Base-by-base conservation (phyloP, 1,140 invertebrate species). In the Potamilus streckersoni region DNA sequence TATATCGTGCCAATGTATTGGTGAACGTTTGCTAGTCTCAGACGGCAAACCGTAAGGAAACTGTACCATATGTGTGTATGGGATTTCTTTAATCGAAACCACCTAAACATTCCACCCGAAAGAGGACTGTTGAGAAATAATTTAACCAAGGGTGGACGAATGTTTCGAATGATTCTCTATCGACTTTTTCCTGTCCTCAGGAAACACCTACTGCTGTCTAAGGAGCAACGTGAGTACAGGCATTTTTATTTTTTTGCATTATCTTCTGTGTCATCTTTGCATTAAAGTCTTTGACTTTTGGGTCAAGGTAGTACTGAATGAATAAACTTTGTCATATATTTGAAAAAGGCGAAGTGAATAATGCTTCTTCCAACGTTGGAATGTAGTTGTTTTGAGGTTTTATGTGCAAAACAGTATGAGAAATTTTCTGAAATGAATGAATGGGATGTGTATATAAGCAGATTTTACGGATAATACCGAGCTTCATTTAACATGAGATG, bases 111-210 rank as follows among this genome's bases (percentile, higher is more conserved):
- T 49, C 38, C 38, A 49, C 38, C 38, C 11, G 38, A 11, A 49
- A 6, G 6, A 49, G 38, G 38, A 49, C 6, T 49, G 38, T 49
- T 80, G 49, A 15, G 71, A 38, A 74, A 73, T 31, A 64, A 73
- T 23, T 38, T 80, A 60, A 38, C 64, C 16, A 79, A 75, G 62
- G 75, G 78, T n/a, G 75, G 82, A 69, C 79, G 80, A 67, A 83
- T 83, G 82, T 83, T 83, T 80, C 82, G 82, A 38, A 83, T 83
- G 82, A 81, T 83, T 20, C 75, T 83, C 11, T 83, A 83, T 66
- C 82, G 79, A 68, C 78, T 83, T 56, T 83, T 83, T 74, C 82
- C 79, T 23, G 79, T 75, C 23, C 63, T 83, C 59, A 65, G 82
- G 61, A 83, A 83, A 69, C 82, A 83, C 61, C 64, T 83, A 75